These are phyloP conservation scores for Eudasyphora cyanicolor DNA, from an alignment of 2,888 invertebrate species.

Conservation along the genomic window DNA sequence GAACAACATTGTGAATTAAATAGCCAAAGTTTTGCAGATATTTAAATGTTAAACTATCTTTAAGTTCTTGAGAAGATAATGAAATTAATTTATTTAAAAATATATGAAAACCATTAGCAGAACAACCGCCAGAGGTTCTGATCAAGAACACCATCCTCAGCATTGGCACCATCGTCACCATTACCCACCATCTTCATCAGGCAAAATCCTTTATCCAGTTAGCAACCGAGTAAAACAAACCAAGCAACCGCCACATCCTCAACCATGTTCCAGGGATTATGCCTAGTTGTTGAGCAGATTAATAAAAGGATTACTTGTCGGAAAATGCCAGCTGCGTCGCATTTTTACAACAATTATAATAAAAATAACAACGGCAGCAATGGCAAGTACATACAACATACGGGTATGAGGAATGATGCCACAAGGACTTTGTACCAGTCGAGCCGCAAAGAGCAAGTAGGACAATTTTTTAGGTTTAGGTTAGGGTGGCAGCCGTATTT, in stretches of 20 bases:
- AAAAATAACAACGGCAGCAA: slow-evolving; percentile 37
- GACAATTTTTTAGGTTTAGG: not conserved
- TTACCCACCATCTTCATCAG: not conserved
- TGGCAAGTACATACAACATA: not conserved
- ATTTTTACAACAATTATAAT: slow-evolving; percentile 57
- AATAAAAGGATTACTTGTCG: slow-evolving; percentile 61
- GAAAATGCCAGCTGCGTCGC: slow-evolving; percentile 62
- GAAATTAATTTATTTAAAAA: slow-evolving; percentile 14
- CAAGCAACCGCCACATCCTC: slow-evolving; percentile 30
- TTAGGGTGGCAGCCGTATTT: too few relatives aligned
- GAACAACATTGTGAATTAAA: not conserved
- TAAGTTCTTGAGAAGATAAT: not conserved
- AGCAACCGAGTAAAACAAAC: not conserved
- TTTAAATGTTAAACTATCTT: too few relatives aligned
- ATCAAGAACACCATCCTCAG: not conserved
- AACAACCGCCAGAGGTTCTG: not conserved
- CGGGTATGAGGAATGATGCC: not conserved
- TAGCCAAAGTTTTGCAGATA: not conserved
- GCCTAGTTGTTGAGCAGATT: slow-evolving; percentile 62
- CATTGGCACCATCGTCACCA: not conserved
- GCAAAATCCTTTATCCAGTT: not conserved
- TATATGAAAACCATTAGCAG: not conserved
- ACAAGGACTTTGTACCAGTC: slow-evolving; percentile 10
- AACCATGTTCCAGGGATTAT: slow-evolving; percentile 49
- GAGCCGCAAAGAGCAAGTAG: not conserved